Evolutionary conservation across 2,113 vertebrate genomes (phyloP), one percentile per base, ranked within the genome.

Genomic region (Sakesphorus luctuosus): DNA sequence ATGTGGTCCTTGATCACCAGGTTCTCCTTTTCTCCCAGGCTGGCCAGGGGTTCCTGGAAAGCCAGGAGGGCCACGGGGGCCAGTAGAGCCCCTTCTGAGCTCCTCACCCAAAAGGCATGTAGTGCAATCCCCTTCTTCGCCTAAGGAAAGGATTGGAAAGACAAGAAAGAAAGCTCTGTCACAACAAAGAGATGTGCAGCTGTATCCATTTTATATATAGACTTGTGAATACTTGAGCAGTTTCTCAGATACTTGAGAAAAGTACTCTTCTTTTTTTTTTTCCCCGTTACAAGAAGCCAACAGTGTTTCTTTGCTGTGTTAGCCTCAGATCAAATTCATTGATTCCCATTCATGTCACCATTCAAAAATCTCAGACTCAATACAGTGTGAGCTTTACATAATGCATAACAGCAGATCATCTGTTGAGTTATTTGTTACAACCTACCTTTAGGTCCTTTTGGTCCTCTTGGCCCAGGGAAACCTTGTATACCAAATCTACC

Each of bases 371-470:
- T 55, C 23, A 62, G 38, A n/a, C 19, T 47, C 36, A 62, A 18
- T 40, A 65, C 24, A 66, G 13, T 0, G 6, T 35, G 11, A 68
- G 8, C 46, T 89, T 92, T 79, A 78, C 33, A 36, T 29, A 75
- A 58, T 5, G 26, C 3, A 0, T 43, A 69, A 61, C 16, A 73
- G 36, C 44, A 91, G 46, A 81, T 38, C 4, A 81, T 58, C 31
- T 31, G 29, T 9, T 1, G 4, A 53, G 11, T n/a, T 67, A 14
- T 40, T 26, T 72, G 18, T n/a, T 55, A 55, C 8, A 28, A 52
- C 96, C 73, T 73, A 98, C 98, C 98, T 98, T 98, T 98, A 87
- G 86, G 77, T 74, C 98, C 98, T 86, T 98, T 98, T 67, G 23
- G 94, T 77, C 98, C 98, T 13, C 96, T 95, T 52, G 62, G 31